Percentiles rank a stretch among this genome's conserved stretches.
These are phyloP conservation scores for Cryptophagus acutangulus DNA, from an alignment of 2,888 invertebrate genomes.

Conservation along the genomic window DNA sequence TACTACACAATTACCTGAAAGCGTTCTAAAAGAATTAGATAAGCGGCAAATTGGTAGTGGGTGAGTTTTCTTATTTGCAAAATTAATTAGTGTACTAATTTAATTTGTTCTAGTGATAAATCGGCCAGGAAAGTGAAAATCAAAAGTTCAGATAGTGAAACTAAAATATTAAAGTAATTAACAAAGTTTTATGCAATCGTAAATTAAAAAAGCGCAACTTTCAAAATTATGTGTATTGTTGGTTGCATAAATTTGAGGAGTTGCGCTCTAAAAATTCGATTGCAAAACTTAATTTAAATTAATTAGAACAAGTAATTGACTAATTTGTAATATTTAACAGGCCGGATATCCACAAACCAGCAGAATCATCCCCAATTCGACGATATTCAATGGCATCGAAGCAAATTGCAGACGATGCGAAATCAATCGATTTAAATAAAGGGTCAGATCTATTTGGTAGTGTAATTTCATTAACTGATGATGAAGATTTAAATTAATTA, in stretches of 20 bases:
- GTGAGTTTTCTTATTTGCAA: conserved; percentile 2
- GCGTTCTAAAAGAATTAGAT: conserved; percentile 62
- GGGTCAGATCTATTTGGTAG: conserved; percentile 44
- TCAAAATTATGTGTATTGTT: too few species aligned
- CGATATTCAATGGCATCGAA: conserved; percentile 13
- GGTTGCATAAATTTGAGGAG: too few species aligned
- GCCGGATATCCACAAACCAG: not conserved
- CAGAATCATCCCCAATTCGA: conserved; percentile 1
- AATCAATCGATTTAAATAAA: conserved; percentile 20
- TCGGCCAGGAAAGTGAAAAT: conserved; percentile 37
- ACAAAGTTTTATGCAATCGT: too few species aligned
- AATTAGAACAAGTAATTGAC: not conserved
- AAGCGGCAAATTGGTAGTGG: conserved; percentile 46
- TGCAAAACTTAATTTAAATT: conserved; percentile 16
- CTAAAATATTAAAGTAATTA: too few species aligned
- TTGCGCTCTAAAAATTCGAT: too few species aligned
- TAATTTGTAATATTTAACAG: not conserved
- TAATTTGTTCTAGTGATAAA: not conserved
- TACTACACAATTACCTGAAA: conserved; percentile 53
- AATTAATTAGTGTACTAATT: conserved; percentile 2
- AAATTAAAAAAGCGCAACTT: too few species aligned
- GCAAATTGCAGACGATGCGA: conserved; percentile 10
- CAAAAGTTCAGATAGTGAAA: too few species aligned
- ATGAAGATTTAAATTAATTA: conserved; percentile 37
- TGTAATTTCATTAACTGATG: conserved; percentile 42